These are phyloP conservation scores for Microplitis deprimator DNA, from an alignment of 2,888 invertebrate genomes.

Conservation along the genomic window DNA sequence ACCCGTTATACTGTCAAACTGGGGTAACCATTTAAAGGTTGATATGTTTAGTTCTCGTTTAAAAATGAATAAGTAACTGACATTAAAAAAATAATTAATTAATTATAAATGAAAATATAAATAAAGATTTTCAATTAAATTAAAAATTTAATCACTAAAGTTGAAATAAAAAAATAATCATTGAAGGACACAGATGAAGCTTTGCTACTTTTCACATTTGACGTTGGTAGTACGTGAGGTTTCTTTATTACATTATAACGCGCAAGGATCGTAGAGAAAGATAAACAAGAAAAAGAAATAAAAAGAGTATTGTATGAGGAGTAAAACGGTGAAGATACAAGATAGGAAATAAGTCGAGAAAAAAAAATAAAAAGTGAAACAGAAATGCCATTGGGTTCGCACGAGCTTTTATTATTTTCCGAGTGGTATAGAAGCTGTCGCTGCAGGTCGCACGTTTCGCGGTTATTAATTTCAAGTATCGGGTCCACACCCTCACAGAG, in stretches of 20 bases:
- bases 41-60: too few species aligned
- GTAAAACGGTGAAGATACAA: neutral
- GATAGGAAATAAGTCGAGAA: neutral
- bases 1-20: too few species aligned
- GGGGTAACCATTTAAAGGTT: too few species aligned
- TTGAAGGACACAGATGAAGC: neutral
- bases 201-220: slow-evolving; percentile 11
- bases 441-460: slow-evolving; percentile 43
- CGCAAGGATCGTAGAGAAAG: slow-evolving; percentile 14
- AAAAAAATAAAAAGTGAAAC: slow-evolving; percentile 3
- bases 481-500: slow-evolving; percentile 1
- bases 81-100: too few species aligned
- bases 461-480: slow-evolving; percentile 46
- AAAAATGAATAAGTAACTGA: too few species aligned
- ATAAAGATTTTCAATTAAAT: too few species aligned
- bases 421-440: slow-evolving; percentile 1
- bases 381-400: neutral
- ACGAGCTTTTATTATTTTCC: neutral
- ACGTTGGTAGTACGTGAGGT: slow-evolving; percentile 13
- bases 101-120: too few species aligned
- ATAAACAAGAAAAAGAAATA: neutral
- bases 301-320: neutral
- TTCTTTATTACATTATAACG: slow-evolving; percentile 28
- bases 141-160: too few species aligned
- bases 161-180: too few species aligned